Evolutionary conservation across 1,140 invertebrate genomes (phyloP).

Genomic region (Lordiphosa clarofinis): DNA sequence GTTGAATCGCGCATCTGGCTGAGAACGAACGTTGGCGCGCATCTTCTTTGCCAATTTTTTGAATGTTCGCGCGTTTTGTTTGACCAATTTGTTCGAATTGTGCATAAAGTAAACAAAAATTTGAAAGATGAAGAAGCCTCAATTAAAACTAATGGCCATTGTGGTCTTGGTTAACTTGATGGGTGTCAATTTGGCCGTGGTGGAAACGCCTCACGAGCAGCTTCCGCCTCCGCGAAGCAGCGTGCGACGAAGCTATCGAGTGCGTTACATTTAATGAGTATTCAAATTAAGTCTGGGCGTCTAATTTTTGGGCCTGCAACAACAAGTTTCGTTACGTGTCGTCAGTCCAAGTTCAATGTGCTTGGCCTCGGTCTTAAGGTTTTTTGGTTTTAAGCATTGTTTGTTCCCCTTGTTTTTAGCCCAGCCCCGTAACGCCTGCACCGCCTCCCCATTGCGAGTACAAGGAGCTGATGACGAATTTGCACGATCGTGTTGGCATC

Average conservation of each 20-base stretch:
- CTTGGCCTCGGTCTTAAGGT: conserved; percentile 28
- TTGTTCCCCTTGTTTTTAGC: not conserved
- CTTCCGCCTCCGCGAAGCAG: not conserved
- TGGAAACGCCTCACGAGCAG: conserved; percentile 16
- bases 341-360: conserved; percentile 39
- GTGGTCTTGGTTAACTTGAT: too few relatives aligned
- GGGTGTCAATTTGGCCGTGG: not conserved
- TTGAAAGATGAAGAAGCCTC: too few relatives aligned
- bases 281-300: not conserved
- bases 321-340: conserved; percentile 37
- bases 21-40: too few relatives aligned
- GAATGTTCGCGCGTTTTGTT: too few relatives aligned
- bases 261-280: conserved; percentile 34
- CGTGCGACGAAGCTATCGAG: conserved; percentile 37
- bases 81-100: too few relatives aligned
- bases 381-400: not conserved
- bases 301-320: conserved; percentile 18
- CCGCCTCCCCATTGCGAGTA: conserved; percentile 33
- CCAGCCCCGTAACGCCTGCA: not conserved
- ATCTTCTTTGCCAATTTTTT: too few relatives aligned
- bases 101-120: too few relatives aligned
- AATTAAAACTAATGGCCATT: too few relatives aligned
- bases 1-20: too few relatives aligned
- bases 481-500: conserved; percentile 79
- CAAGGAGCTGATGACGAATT: conserved; percentile 57